phyloP scores from a whole-genome alignment of 1,140 invertebrate species.

The Nebria ingens region DNA sequence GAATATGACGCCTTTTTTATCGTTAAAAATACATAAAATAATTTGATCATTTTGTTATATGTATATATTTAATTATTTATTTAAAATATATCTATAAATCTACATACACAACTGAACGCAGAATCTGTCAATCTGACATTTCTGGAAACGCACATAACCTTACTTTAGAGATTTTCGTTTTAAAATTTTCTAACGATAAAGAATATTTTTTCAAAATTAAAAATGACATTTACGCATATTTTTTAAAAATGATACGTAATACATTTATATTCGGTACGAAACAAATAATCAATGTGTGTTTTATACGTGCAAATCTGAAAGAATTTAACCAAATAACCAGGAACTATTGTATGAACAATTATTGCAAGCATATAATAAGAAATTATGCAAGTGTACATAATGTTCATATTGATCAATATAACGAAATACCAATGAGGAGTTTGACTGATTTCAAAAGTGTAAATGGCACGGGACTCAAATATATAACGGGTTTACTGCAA shows the following conservation, averaged over 20 bases:
- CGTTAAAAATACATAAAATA: too few species aligned
- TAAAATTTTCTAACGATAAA: too few species aligned
- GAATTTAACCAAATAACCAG: neutral
- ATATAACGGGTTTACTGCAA: neutral
- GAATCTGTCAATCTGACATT: too few species aligned
- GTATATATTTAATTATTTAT: too few species aligned
- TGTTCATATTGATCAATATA: neutral
- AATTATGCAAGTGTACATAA: neutral
- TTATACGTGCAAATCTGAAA: neutral
- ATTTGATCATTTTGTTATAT: too few species aligned
- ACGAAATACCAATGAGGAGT: neutral
- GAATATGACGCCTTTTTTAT: too few species aligned
- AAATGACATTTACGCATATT: too few species aligned
- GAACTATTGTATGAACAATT: neutral
- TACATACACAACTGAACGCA: too few species aligned
- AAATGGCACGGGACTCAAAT: neutral
- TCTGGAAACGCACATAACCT: too few species aligned
- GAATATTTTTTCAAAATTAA: too few species aligned
- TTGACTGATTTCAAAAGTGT: neutral
- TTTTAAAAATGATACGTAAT: neutral
- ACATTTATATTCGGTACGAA: neutral
- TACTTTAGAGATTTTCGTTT: too few species aligned
- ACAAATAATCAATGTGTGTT: neutral
- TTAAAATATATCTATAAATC: too few species aligned
- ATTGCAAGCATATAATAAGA: neutral